phyloP scores from a whole-genome alignment of 2,888 invertebrate genomes.

The Nomada flava region DNA sequence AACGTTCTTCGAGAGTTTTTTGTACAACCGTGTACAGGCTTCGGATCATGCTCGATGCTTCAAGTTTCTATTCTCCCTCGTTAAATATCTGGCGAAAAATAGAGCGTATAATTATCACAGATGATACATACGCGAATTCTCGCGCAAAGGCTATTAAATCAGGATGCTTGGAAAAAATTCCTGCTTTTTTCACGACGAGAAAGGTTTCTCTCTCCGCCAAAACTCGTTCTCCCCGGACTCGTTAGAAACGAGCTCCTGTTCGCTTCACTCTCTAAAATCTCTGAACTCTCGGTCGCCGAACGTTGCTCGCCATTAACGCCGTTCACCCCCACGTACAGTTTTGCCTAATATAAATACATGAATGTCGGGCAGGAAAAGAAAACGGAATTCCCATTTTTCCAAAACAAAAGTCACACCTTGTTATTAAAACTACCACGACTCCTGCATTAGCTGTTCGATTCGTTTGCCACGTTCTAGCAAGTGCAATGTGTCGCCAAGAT shows the following conservation, averaged over 20 bases:
- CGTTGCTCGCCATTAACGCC: not conserved
- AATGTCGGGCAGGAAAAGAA: not conserved
- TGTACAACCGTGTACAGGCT: too few relatives aligned
- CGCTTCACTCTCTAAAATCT: constrained; percentile 2
- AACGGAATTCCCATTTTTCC: not conserved
- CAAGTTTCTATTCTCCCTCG: too few relatives aligned
- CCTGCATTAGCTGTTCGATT: not conserved
- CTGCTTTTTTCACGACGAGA: not conserved
- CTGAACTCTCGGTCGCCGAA: constrained; percentile 5
- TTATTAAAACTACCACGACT: not conserved
- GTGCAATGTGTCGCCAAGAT: constrained; percentile 1
- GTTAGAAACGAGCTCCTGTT: constrained; percentile 14
- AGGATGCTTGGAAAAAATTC: not conserved
- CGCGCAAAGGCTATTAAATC: not conserved
- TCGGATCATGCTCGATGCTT: too few relatives aligned
- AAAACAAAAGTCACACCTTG: not conserved
- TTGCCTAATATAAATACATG: not conserved
- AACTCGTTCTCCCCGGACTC: constrained; percentile 25
- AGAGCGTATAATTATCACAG: not conserved
- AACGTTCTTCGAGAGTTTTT: too few relatives aligned
- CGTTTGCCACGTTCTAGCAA: constrained; percentile 4
- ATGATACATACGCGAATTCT: not conserved
- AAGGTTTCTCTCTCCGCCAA: constrained; percentile 23
- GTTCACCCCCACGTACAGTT: not conserved
- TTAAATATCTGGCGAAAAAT: not conserved